These are phyloP conservation scores for Bubo blakistoni DNA, from an alignment of 2,113 vertebrate species.

Conservation along the genomic window DNA sequence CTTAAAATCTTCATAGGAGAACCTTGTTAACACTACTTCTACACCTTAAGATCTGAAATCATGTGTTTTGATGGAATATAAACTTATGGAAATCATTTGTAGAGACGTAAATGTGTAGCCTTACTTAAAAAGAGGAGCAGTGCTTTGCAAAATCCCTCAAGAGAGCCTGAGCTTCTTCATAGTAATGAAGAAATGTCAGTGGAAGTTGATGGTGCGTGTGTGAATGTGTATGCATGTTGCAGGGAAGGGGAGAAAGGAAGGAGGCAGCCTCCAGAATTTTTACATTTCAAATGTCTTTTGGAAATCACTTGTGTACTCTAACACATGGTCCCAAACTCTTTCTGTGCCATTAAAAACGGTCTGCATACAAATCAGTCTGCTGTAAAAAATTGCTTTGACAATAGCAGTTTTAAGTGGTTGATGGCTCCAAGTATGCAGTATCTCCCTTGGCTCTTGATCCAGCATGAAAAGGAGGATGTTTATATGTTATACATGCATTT, in stretches of 20 bases:
- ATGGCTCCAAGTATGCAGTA: conserved; percentile 53
- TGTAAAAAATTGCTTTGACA: conserved; percentile 74
- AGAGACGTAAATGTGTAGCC: conserved; percentile 29
- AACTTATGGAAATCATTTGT: conserved; percentile 63
- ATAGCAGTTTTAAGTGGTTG: conserved; percentile 65
- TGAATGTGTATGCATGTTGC: conserved; percentile 58
- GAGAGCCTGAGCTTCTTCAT: conserved; percentile 57
- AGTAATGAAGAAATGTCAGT: conserved; percentile 74
- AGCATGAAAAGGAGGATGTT: conserved; percentile 47
- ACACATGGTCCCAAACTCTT: conserved; percentile 53
- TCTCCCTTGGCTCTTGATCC: conserved; percentile 57
- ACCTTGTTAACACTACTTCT: conserved; percentile 55
- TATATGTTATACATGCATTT: conserved; percentile 53
- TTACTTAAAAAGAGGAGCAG: conserved; percentile 58
- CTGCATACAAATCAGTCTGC: conserved; percentile 68
- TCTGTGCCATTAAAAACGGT: conserved; percentile 59
- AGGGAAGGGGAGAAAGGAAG: conserved; percentile 24
- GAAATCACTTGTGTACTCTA: conserved; percentile 68
- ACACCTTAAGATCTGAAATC: conserved; percentile 53
- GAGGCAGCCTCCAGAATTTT: conserved; percentile 58
- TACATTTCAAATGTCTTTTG: conserved; percentile 70
- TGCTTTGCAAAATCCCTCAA: conserved; percentile 64
- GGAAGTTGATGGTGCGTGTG: conserved; percentile 65
- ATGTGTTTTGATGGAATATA: conserved; percentile 63
- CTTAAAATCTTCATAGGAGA: conserved; percentile 44